A percentile compares a stretch with the other conserved stretches of the same genome.
phyloP scores from a whole-genome alignment of 2,797 vertebrate species.

The Sebastes umbrosus region DNA sequence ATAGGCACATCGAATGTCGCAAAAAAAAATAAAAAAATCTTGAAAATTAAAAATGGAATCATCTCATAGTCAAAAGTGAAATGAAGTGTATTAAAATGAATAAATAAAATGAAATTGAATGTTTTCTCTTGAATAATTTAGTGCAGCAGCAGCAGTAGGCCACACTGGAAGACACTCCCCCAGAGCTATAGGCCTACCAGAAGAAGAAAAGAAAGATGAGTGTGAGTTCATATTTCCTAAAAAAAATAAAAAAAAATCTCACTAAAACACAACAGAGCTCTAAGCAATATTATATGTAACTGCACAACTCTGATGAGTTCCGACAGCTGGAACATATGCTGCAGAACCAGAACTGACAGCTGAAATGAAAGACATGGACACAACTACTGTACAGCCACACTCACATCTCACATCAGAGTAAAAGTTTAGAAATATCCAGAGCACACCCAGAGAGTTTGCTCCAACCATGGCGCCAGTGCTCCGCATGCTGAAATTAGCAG shows the following conservation, averaged over 20 bases:
- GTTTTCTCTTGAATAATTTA: slow-evolving; percentile 14
- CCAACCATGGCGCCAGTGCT: slow-evolving; percentile 5
- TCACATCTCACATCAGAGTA: background rate
- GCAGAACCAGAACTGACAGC: background rate
- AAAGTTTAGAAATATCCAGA: background rate
- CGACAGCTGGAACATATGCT: background rate
- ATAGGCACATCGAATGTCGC: background rate
- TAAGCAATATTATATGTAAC: background rate
- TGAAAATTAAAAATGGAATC: slow-evolving; percentile 6
- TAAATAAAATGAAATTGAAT: background rate
- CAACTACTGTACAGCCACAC: background rate
- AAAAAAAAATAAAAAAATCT: background rate
- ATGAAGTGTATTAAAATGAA: slow-evolving; percentile 7
- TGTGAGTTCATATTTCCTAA: background rate
- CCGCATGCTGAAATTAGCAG: slow-evolving; percentile 34
- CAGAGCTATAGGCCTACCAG: background rate
- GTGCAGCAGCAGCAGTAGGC: background rate
- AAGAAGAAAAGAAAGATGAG: background rate
- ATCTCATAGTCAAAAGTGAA: slow-evolving; percentile 23
- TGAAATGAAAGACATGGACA: background rate
- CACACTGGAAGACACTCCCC: background rate
- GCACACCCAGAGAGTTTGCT: background rate
- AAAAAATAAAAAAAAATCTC: background rate
- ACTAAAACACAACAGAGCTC: background rate
- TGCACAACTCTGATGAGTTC: background rate